Conservation (phyloP, 2,888 invertebrate species). For the Allolobophora icterica region DNA sequence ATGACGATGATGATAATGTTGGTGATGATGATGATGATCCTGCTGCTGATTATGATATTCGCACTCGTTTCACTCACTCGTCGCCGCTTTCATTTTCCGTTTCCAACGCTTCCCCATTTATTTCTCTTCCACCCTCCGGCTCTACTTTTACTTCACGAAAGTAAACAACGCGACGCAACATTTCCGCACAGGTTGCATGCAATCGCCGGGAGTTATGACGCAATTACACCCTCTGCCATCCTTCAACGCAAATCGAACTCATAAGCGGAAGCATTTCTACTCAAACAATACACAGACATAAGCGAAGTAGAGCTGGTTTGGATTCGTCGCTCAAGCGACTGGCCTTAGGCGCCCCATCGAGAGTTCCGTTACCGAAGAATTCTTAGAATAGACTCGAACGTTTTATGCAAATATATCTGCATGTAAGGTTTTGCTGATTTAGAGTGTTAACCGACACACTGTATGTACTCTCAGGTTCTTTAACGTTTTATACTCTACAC, state of each 20-base stretch:
- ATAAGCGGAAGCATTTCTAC: neutral
- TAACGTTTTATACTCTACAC: too few relatives aligned
- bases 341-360: neutral
- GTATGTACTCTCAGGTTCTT: too few relatives aligned
- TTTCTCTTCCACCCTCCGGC: neutral
- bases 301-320: neutral
- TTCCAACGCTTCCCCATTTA: neutral
- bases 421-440: neutral
- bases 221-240: neutral
- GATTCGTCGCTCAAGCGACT: neutral
- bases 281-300: neutral
- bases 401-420: neutral
- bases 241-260: neutral
- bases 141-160: neutral
- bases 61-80: neutral
- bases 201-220: neutral
- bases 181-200: neutral
- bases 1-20: constrained; percentile 12
- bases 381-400: neutral
- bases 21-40: neutral
- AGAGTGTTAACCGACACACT: too few relatives aligned
- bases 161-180: neutral
- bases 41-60: neutral
- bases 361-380: too few relatives aligned
- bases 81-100: neutral